Evolutionary conservation across 2,113 vertebrate genomes (phyloP), one percentile per base, ranked within the genome.

Genomic region (Pseudorasbora parva): DNA sequence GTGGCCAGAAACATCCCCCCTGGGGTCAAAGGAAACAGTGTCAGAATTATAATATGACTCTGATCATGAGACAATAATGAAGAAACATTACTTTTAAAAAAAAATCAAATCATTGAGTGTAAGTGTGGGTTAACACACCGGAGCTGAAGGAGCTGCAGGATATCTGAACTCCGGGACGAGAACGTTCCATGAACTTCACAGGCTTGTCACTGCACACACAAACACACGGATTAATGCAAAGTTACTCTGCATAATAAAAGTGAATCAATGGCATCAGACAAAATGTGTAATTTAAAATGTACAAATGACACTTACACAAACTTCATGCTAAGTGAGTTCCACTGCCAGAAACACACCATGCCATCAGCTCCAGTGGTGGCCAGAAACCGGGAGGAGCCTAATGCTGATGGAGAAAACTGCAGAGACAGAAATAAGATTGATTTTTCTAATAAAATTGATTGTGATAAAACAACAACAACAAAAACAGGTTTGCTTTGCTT

Each of bases 311-410:
- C 95, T 94, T 93, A 98, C 98, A 93, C 94, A 88, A 99, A 99
- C 89, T 97, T 99, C 95, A 97, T 95, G 88, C 92, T 97, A 89
- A 95, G 92, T 0, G 94, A 95, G 82, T 98, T 95, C 97, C 97
- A 99, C 89, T 97, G 96, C 98, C 98, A 99, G 92, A 99, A 99
- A 90, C 97, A 99, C 91, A 99, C 97, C 91, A 97, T 96, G 88
- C 98, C 98, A 0, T 99, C 98, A 87, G 97, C 98, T 91, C 98
- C 97, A 43, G 97, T 99, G 87, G 98, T 98, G 88, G 96, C 96
- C 92, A 99, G 95, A 94, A 97, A 97, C 89, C 97, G 95, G 3
- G 92, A 94, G 86, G 95, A 96, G 87, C 97, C 96, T 92, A 94
- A 96, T 81, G 94, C 94, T 85, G 95, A 94, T 51, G 98, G 96